Evolutionary conservation across 2,888 invertebrate genomes (phyloP), one percentile per base, ranked within the genome.

Genomic region (Chironomus tentans): DNA sequence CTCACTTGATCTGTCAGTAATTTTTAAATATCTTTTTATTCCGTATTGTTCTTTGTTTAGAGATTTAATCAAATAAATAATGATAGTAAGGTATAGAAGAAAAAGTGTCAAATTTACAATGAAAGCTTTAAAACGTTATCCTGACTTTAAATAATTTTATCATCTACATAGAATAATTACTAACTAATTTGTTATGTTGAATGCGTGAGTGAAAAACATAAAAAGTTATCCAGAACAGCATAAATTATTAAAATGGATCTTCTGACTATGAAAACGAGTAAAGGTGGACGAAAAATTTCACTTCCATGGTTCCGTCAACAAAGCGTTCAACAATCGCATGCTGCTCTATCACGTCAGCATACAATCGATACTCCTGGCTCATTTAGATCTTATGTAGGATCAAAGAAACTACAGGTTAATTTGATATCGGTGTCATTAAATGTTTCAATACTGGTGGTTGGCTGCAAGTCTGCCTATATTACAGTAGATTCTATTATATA

Each of bases 341-440:
- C 91, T 78, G 87, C 88, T 76, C 88, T 94, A 77, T 88, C 93
- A 77, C 88, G 94, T 76, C 94, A 94, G 84, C 94, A 94, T 83
- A 94, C 94, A 84, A 94, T 95, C 85, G 94, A 94, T 85, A 92
- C 94, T 79, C 94, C 94, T 81, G 89, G 92, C 83, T 92, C 93
- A 78, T 93, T 93, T 86, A 91, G 92, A 81, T 91, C 92, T 80
- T 88, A 92, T 82, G 90, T 88, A 80, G 85, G 88, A 78, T 85
- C 84, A 80, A 84, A 81, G 79, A 83, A 82, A 81, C 81, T 82
- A 75, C 83, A 84, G 83, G 87, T 87, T 85, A 78, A 65, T 61
- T 22, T 50, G 48, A 50, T 50, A 68, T 69, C 13, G 18, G 5
- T 62, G 62, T 65, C 65, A 13, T 24, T 21, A 21, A n/a, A 13